phyloP scores from a whole-genome alignment of 2,797 vertebrate genomes.

The Manis crassicaudata region DNA sequence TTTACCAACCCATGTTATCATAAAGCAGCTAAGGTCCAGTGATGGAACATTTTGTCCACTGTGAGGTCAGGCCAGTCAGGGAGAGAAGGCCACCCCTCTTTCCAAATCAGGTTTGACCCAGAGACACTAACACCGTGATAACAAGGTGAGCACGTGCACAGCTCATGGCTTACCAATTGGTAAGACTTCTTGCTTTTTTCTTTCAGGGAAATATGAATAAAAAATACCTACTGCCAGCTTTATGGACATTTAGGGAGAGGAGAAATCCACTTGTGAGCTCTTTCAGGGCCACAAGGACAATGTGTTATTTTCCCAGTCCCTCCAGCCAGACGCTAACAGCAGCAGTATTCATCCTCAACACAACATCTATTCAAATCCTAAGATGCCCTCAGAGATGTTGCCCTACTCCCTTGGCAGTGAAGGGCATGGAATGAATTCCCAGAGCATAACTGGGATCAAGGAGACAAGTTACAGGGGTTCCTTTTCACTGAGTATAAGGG shows the following conservation, averaged over 20 bases:
- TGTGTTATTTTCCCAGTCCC: not conserved
- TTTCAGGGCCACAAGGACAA: not conserved
- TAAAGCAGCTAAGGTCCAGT: not conserved
- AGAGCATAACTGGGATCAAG: not conserved
- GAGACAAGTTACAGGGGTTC: not conserved
- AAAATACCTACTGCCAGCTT: not conserved
- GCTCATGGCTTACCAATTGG: not conserved
- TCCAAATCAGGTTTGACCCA: not conserved
- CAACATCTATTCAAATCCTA: not conserved
- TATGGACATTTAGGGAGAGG: not conserved
- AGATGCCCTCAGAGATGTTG: not conserved
- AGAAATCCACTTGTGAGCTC: not conserved
- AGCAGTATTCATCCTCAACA: slow-evolving; percentile 1
- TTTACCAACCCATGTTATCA: not conserved
- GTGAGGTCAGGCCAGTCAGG: not conserved
- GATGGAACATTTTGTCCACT: not conserved
- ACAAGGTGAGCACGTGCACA: not conserved
- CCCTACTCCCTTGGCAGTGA: not conserved
- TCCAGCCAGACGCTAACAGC: not conserved
- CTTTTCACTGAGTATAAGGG: not conserved
- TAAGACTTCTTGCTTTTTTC: not conserved
- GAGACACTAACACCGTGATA: not conserved
- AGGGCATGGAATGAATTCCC: not conserved
- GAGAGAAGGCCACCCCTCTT: not conserved
- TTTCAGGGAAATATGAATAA: slow-evolving; percentile 34